Base-by-base conservation (phyloP, 2,797 vertebrate genomes). In the Cirrhinus mrigala region DNA sequence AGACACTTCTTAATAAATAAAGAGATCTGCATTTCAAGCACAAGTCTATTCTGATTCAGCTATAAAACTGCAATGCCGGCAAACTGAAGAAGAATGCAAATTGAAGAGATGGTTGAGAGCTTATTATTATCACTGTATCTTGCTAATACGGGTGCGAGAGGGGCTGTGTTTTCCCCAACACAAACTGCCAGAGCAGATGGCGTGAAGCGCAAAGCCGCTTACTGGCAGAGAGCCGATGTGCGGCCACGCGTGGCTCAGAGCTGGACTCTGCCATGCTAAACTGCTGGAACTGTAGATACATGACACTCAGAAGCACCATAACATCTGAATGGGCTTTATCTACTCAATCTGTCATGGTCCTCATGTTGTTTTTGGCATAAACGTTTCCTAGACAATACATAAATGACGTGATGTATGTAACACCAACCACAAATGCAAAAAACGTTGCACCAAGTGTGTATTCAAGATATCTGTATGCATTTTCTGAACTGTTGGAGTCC, bases 121-220 rank as follows among this genome's bases (percentile, higher is more conserved):
- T 80, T 68, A 68, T 73, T 82, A 87, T 79, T 80, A 85, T 68
- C 80, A 85, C 27, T 24, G 40, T 78, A 82, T 74, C 66, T 75
- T 52, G 79, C 40, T 82, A 87, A 86, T 75, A 75, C 79, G 27
- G n/a, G 75, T n/a, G 54, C 20, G 76, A 81, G 66, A 89, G 81
- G 20, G 75, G 27, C 37, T 74, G 64, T 69, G 83, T 87, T 89
- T 87, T 89, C 66, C 87, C 79, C 91, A 91, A 91, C 88, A 90
- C 90, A 92, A 91, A 89, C 89, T 89, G 90, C 88, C 79, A 62
- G 91, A 94, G 90, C 93, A 95, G 94, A 95, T 95, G 94, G 94
- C 89, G 86, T 92, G 91, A 90, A 90, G 83, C 82, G 88, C 89
- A 93, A 94, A 95, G 94, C 93, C 88, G 93, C 93, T 94, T 93